Conservation (phyloP, 53 echinoderm and acorn worm genomes). For the Patiria pectinifera region DNA sequence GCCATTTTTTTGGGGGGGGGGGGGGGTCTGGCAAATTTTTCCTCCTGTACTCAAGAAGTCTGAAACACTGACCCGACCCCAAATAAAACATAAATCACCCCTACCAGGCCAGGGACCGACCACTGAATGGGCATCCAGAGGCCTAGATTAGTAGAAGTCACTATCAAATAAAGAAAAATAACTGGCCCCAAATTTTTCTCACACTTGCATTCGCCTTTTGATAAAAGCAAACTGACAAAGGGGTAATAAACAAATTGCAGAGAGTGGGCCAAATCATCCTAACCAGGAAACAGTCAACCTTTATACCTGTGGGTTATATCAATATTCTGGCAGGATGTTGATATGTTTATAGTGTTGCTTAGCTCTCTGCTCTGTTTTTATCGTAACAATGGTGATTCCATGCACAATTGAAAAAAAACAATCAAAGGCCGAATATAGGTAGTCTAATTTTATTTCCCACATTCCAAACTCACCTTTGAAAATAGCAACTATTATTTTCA, state of each 20-base stretch:
- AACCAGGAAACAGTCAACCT: neutral
- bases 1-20: neutral
- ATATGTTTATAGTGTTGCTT: neutral
- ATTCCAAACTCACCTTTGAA: neutral
- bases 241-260: neutral
- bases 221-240: neutral
- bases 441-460: neutral
- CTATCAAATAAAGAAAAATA: neutral
- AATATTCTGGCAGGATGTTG: conserved; percentile 37
- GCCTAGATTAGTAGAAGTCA: neutral
- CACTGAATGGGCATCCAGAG: neutral
- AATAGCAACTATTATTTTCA: too few species aligned
- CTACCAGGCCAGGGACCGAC: neutral
- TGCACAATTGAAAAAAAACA: neutral
- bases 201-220: neutral
- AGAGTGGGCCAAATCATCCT: neutral
- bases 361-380: neutral
- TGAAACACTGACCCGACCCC: neutral
- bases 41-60: neutral
- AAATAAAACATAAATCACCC: neutral
- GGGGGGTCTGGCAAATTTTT: too few species aligned
- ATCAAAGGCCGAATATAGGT: too few species aligned
- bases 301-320: conserved; percentile 13
- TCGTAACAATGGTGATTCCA: neutral
- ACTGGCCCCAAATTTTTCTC: neutral